phyloP scores from a whole-genome alignment of 1,140 invertebrate species.

The Rhynchophorus ferrugineus region DNA sequence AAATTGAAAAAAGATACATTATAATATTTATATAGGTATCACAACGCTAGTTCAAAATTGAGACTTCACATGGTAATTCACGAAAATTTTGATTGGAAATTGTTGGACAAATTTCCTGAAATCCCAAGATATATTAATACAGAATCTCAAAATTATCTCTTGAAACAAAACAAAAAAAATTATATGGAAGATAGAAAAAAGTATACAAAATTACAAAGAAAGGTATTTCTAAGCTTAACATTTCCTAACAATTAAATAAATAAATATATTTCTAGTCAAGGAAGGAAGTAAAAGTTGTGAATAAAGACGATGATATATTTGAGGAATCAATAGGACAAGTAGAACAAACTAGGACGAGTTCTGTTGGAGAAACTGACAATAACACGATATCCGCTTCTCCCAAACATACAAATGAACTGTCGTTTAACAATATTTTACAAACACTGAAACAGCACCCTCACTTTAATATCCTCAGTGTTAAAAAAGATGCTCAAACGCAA shows the following conservation, averaged over 20 bases:
- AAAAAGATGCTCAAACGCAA: too few relatives aligned
- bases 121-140: not conserved
- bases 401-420: not conserved
- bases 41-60: constrained; percentile 53
- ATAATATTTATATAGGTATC: constrained; percentile 37
- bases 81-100: constrained; percentile 43
- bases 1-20: too few relatives aligned
- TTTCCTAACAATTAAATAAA: too few relatives aligned
- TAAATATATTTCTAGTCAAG: constrained; percentile 9
- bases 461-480: not conserved
- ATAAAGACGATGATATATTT: constrained; percentile 15
- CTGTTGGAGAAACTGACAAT: constrained; percentile 9
- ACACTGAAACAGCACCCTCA: constrained; percentile 1
- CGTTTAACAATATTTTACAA: constrained; percentile 1
- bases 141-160: constrained; percentile 18
- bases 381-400: not conserved
- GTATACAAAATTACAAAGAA: too few relatives aligned
- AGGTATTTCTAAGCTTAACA: too few relatives aligned
- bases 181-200: too few relatives aligned
- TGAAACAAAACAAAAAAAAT: not conserved
- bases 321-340: constrained; percentile 38
- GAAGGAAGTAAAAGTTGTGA: constrained; percentile 11
- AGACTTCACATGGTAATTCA: constrained; percentile 52
- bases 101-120: constrained; percentile 29
- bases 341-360: constrained; percentile 31